phyloP scores from a whole-genome alignment of 1,140 invertebrate species.

The Mizuhopecten yessoensis region DNA sequence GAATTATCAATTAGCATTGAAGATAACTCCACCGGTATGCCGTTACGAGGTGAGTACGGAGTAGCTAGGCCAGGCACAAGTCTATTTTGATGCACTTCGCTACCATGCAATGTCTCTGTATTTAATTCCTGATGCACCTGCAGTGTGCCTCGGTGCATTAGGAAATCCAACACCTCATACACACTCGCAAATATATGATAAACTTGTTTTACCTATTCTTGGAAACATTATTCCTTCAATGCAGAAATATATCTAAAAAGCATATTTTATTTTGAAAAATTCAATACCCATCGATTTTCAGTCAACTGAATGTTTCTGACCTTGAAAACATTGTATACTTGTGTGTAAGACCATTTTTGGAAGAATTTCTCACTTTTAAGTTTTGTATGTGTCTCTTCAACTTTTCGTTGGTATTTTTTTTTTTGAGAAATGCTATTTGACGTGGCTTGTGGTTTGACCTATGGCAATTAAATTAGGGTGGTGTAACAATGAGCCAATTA shows the following conservation, averaged over 20 bases:
- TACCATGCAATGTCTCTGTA: too few relatives aligned
- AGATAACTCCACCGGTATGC: constrained; percentile 22
- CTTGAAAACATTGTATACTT: not conserved
- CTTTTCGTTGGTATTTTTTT: not conserved
- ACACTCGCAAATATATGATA: not conserved
- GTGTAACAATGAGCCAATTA: not conserved
- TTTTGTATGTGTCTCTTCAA: not conserved
- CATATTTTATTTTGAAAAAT: not conserved
- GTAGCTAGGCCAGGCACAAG: not conserved
- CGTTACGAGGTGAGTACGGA: not conserved
- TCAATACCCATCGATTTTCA: not conserved
- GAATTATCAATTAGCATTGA: constrained; percentile 25
- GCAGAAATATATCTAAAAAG: not conserved
- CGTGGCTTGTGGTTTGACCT: not conserved
- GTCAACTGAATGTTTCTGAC: not conserved
- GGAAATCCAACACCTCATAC: not conserved
- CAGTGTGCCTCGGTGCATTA: not conserved
- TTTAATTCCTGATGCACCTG: not conserved
- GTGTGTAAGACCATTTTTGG: too few relatives aligned
- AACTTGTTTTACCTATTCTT: not conserved
- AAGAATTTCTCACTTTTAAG: not conserved
- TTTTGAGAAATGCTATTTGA: not conserved
- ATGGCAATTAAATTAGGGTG: not conserved
- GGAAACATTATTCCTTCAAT: not conserved
- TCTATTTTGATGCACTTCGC: not conserved